A percentile compares a stretch with the other conserved stretches of the same genome.
These are phyloP conservation scores for Urocyon cinereoargenteus DNA, from an alignment of 2,797 vertebrate species.

Conservation along the genomic window DNA sequence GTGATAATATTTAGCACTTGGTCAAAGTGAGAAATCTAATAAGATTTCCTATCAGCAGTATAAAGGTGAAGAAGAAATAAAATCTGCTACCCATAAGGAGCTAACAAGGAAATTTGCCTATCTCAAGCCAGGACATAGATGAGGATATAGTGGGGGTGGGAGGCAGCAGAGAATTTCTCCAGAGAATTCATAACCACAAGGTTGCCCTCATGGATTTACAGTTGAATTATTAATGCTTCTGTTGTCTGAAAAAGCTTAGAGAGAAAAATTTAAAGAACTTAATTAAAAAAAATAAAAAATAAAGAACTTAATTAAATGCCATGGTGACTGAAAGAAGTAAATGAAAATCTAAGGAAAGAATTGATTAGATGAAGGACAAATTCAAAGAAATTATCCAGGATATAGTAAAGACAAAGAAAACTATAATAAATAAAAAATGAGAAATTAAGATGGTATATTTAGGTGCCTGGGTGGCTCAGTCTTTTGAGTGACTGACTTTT, in stretches of 20 bases:
- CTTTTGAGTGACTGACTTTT: not conserved
- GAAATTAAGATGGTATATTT: not conserved
- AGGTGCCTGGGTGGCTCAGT: not conserved
- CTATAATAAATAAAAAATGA: not conserved
- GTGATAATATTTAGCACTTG: not conserved
- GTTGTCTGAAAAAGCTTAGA: not conserved
- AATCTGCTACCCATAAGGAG: not conserved
- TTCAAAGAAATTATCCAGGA: constrained; percentile 23
- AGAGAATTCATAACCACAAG: not conserved
- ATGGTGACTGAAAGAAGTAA: not conserved
- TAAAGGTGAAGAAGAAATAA: not conserved
- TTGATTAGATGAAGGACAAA: not conserved
- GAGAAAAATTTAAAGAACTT: constrained; percentile 7
- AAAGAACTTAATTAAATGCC: not conserved
- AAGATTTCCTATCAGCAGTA: not conserved
- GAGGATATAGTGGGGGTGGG: not conserved
- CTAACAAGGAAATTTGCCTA: not conserved
- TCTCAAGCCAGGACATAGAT: not conserved
- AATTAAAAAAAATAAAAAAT: not conserved
- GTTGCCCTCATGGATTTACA: not conserved
- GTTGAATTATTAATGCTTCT: constrained; percentile 6
- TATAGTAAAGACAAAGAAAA: constrained; percentile 7
- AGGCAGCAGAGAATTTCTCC: not conserved
- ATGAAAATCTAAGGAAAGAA: not conserved
- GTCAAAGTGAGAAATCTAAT: not conserved